These are phyloP conservation scores for Parambassis ranga DNA, from an alignment of 2,797 vertebrate species.

Conservation along the genomic window DNA sequence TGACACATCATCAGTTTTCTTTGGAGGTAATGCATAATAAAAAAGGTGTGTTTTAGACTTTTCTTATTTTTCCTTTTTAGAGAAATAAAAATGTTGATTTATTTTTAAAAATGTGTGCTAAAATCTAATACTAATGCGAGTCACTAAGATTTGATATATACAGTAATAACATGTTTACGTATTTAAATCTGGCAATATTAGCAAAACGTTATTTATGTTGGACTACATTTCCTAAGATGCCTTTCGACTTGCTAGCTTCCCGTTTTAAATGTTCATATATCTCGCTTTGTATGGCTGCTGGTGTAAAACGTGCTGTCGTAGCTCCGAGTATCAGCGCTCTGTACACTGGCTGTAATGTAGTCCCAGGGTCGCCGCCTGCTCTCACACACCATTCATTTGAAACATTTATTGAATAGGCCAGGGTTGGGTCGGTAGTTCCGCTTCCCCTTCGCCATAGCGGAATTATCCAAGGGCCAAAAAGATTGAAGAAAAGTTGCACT, in stretches of 20 bases:
- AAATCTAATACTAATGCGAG: no score
- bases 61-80: no score
- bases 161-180: no score
- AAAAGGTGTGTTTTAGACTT: no score
- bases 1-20: no score
- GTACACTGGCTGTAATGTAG: neutral
- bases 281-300: neutral
- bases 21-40: no score
- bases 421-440: constrained; percentile 80
- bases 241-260: neutral
- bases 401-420: constrained; percentile 28
- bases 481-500: constrained; percentile 63
- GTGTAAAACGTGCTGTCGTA: neutral
- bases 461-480: constrained; percentile 65
- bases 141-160: no score
- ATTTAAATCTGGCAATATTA: no score
- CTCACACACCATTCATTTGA: constrained; percentile 40
- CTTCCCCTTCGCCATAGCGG: constrained; percentile 79
- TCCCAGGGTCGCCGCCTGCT: no score
- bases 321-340: accelerated
- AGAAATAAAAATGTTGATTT: no score
- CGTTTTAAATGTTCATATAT: neutral
- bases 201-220: neutral
- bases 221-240: constrained; percentile 47
- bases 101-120: no score